These are phyloP conservation scores for Ascaphus truei DNA, from an alignment of 2,113 vertebrate genomes.

Conservation along the genomic window DNA sequence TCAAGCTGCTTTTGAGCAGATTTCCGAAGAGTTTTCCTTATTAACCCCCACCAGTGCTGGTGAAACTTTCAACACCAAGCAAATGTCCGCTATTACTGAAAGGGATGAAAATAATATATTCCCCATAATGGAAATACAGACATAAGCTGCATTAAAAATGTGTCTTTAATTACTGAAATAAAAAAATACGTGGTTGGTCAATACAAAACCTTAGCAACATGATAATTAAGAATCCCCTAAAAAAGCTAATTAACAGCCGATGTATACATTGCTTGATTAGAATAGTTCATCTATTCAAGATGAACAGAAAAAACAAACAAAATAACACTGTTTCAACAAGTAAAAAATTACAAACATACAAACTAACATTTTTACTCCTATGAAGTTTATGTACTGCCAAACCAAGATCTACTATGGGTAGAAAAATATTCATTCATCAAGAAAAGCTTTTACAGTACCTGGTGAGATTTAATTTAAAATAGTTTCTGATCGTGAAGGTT, in stretches of 20 bases:
- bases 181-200: not conserved
- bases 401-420: not conserved
- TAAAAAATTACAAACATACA: not conserved
- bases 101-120: too few relatives aligned
- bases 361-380: not conserved
- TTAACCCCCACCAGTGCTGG: too few relatives aligned
- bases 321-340: not conserved
- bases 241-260: not conserved
- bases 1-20: not conserved
- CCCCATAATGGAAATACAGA: too few relatives aligned
- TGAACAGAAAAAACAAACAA: not conserved
- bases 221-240: not conserved
- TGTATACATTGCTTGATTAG: too few relatives aligned
- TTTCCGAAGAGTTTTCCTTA: too few relatives aligned
- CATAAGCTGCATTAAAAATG: too few relatives aligned
- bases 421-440: conserved; percentile 1
- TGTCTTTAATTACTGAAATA: not conserved
- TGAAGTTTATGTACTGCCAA: not conserved
- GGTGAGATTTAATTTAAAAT: not conserved
- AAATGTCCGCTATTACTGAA: too few relatives aligned
- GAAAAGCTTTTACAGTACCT: not conserved
- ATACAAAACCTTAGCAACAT: not conserved
- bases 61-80: too few relatives aligned
- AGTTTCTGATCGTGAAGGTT: not conserved
- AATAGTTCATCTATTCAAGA: not conserved